Conservation (phyloP, 2,113 vertebrate genomes). For the Upupa epops region DNA sequence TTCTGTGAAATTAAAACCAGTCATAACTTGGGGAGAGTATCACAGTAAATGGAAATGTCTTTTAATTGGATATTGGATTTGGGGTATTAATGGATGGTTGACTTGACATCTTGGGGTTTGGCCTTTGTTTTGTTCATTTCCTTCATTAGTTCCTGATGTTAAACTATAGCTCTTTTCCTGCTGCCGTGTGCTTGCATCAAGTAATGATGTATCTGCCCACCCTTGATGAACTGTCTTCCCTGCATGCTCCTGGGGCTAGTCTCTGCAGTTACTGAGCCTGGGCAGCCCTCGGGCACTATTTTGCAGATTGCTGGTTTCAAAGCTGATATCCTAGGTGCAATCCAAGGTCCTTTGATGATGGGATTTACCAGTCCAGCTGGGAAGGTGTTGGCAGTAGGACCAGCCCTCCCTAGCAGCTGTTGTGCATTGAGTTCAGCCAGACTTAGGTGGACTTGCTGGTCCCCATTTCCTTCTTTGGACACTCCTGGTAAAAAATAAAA, state of each 20-base stretch:
- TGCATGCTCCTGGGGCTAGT: background rate
- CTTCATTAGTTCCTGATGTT: slow-evolving; percentile 22
- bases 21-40: background rate
- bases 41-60: background rate
- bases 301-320: background rate
- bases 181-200: background rate
- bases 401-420: background rate
- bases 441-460: background rate
- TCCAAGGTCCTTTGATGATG: background rate
- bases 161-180: background rate
- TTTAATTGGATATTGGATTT: background rate
- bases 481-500: background rate
- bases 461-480: background rate
- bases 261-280: background rate
- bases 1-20: background rate
- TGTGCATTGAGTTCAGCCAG: background rate
- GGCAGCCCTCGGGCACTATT: background rate
- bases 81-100: background rate
- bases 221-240: background rate
- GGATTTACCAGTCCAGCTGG: background rate
- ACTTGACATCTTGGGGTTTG: background rate
- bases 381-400: background rate
- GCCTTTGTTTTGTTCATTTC: background rate
- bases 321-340: background rate
- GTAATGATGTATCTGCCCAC: background rate